These are phyloP conservation scores for Daktulosphaira vitifoliae DNA, from an alignment of 1,140 invertebrate genomes.

Conservation along the genomic window DNA sequence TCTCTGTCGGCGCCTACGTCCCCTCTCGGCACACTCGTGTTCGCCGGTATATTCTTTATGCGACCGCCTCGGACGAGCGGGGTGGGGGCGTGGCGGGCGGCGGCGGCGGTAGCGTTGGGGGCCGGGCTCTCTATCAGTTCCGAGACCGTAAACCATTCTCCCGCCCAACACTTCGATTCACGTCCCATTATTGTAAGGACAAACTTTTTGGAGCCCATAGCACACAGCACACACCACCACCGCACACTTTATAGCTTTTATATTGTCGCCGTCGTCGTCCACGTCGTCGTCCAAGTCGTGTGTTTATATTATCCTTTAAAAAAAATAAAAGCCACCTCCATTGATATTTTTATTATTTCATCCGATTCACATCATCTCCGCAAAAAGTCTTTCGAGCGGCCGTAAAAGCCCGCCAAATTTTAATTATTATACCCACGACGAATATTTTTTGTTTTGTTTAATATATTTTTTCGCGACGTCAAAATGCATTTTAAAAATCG, in stretches of 20 bases:
- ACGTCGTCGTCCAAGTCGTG: neutral
- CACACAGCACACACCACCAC: neutral
- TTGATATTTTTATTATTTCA: too few relatives aligned
- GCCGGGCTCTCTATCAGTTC: slow-evolving; percentile 31
- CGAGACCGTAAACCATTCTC: slow-evolving; percentile 33
- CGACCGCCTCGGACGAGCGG: neutral
- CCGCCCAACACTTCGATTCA: slow-evolving; percentile 32
- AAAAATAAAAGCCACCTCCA: too few relatives aligned
- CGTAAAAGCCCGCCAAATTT: too few relatives aligned
- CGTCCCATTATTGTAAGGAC: slow-evolving; percentile 31
- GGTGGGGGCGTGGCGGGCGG: neutral
- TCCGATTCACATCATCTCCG: too few relatives aligned
- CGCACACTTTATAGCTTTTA: slow-evolving; percentile 27
- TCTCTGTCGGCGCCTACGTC: slow-evolving; percentile 25
- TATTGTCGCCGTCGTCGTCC: slow-evolving; percentile 13
- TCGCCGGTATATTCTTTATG: slow-evolving; percentile 10
- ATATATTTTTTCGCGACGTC: too few relatives aligned
- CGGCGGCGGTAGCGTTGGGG: slow-evolving; percentile 23
- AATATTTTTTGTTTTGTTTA: too few relatives aligned
- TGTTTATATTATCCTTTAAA: too few relatives aligned
- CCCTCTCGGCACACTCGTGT: neutral
- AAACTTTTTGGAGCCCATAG: slow-evolving; percentile 19
- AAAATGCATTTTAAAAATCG: neutral
- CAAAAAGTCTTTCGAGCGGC: too few relatives aligned
- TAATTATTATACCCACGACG: too few relatives aligned